phyloP scores from a whole-genome alignment of 2,113 vertebrate species.

The Gymnarchus niloticus region DNA sequence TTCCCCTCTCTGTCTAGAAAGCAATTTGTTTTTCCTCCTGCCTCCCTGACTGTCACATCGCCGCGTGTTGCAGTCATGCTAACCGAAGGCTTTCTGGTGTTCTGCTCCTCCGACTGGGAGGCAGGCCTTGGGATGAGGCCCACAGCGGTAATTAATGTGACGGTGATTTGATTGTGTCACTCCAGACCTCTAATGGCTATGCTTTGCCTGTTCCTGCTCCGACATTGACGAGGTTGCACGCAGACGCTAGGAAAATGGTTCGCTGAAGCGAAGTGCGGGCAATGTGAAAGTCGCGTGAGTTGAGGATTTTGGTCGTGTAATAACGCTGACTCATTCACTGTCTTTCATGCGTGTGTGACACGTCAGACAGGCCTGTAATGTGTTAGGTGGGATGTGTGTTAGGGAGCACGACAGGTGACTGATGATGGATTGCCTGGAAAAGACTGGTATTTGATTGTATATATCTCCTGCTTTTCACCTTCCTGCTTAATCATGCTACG shows the following conservation, averaged over 20 bases:
- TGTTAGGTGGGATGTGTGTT: background rate
- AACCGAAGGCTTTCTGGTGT: background rate
- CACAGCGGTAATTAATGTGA: background rate
- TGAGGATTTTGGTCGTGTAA: background rate
- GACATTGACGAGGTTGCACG: background rate
- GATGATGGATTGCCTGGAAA: background rate
- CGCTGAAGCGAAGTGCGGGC: background rate
- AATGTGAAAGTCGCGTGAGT: background rate
- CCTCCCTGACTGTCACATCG: background rate
- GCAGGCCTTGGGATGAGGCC: background rate
- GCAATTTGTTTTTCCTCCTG: background rate
- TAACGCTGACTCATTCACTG: background rate
- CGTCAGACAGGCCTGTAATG: background rate
- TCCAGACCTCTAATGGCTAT: background rate
- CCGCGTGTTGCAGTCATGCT: background rate
- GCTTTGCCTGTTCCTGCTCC: background rate
- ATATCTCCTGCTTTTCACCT: background rate
- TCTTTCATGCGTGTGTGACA: background rate
- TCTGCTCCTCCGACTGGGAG: background rate
- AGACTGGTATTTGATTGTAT: background rate
- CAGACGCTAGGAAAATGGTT: background rate
- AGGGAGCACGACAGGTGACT: background rate
- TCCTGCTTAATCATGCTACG: background rate
- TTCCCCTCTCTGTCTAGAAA: background rate
- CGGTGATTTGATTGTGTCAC: background rate